Base-by-base conservation (phyloP, 1,140 invertebrate genomes). In the Galleria mellonella region DNA sequence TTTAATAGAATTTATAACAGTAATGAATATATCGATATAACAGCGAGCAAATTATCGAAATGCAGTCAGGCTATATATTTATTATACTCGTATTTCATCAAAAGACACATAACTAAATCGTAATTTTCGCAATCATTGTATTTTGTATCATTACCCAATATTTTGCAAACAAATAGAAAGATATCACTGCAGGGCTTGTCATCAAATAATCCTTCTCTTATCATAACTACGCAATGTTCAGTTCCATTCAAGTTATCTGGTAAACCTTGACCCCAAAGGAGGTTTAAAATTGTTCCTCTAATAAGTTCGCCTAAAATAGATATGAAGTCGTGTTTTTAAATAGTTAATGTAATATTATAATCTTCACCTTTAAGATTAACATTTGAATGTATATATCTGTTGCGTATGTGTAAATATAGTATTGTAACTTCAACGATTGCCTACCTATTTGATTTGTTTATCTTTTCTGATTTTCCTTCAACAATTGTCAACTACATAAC, bases 141-240 rank as follows among this genome's bases (percentile, higher is more conserved):
- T 36, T 51, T 60, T 4, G 57, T 72, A 10, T 66, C 61, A 13
- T 71, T 64, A 13, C 62, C 66, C 8, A 59, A 51, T 51, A 77
- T 74, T 53, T 77, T 77, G 42, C 73, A 77, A 12, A 77, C 61
- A 49, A 74, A 74, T 1, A 71, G 73, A 48, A 68, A 56, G 30
- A 72, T 64, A 9, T 67, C 58, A 12, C 44, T 38, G 38, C 73
- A 77, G 0, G 68, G 55, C 11, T 56, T 50, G 51, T 77, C 71
- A 33, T 77, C 73, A 13, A 77, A 55, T 6, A 74, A 41, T 4
- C 73, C 73, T 32, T 71, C 66, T 56, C 73, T 62, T 4, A 63
- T 71, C 71, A 77, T 77, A 9, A 77, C 58, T 5, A 74, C 71
- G 40, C 73, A 77, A 42, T 70, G 60, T 47, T 77, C 68, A 35